Percentiles rank a stretch among this genome's conserved stretches.
Conservation (phyloP, 2,797 vertebrate species). For the Hyperoplus immaculatus region DNA sequence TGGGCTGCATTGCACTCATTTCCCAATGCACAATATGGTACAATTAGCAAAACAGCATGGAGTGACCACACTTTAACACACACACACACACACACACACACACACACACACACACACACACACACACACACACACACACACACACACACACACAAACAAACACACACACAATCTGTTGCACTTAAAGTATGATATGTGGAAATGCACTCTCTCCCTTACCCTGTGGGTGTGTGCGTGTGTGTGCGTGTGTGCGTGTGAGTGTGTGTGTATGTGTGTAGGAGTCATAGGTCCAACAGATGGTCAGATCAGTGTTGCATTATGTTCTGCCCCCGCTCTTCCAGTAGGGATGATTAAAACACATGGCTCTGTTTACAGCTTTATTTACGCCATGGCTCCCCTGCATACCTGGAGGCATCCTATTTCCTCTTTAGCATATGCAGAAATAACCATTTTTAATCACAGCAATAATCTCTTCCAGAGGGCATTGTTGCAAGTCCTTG, state of each 20-base stretch:
- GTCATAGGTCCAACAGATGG: conserved; percentile 60
- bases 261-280: conserved; percentile 22
- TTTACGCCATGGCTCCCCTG: conserved; percentile 15
- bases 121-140: conserved; percentile 31
- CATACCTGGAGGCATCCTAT: conserved; percentile 15
- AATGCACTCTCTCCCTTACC: not conserved
- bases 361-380: conserved; percentile 33
- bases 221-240: not conserved
- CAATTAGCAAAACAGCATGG: conserved; percentile 32
- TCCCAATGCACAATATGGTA: conserved; percentile 37
- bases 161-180: conserved; percentile 53
- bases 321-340: conserved; percentile 40
- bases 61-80: conserved; percentile 38
- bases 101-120: conserved; percentile 31
- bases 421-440: conserved; percentile 8
- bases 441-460: conserved; percentile 18
- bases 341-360: conserved; percentile 47
- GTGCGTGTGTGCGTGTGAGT: conserved; percentile 6
- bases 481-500: conserved; percentile 21
- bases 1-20: conserved; percentile 7
- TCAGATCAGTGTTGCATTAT: conserved; percentile 67
- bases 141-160: conserved; percentile 42
- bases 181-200: conserved; percentile 1
- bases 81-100: conserved; percentile 35
- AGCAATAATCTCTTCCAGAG: conserved; percentile 21